A percentile compares a stretch with the other conserved stretches of the same genome.
These are phyloP conservation scores for Carcina quercana DNA, from an alignment of 2,888 invertebrate genomes.

Conservation along the genomic window DNA sequence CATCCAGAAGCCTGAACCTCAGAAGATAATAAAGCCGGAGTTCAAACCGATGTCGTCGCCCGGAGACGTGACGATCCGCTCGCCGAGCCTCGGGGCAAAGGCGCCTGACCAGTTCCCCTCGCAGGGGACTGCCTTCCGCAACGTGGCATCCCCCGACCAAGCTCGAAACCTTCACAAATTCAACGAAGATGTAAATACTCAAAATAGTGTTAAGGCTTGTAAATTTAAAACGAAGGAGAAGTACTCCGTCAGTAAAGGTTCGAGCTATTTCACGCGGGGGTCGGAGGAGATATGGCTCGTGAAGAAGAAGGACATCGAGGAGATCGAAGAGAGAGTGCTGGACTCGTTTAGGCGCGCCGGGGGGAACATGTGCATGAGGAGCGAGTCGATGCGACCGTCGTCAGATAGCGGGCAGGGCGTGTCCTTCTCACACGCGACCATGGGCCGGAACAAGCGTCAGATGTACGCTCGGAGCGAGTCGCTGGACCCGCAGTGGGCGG, in stretches of 20 bases:
- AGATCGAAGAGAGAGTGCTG: slow-evolving; percentile 61
- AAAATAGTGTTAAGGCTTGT: slow-evolving; percentile 50
- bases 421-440: slow-evolving; percentile 42
- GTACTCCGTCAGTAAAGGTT: slow-evolving; percentile 59
- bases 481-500: slow-evolving; percentile 52
- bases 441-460: slow-evolving; percentile 41
- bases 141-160: slow-evolving; percentile 53
- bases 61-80: slow-evolving; percentile 56
- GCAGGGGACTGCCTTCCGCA: slow-evolving; percentile 63
- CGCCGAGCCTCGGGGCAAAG: slow-evolving; percentile 58
- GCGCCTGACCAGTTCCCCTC: slow-evolving; percentile 61
- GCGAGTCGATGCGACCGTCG: slow-evolving; percentile 38
- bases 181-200: slow-evolving; percentile 47
- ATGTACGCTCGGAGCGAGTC: slow-evolving; percentile 61
- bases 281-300: slow-evolving; percentile 68
- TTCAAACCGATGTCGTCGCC: slow-evolving; percentile 59
- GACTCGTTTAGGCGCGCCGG: slow-evolving; percentile 61
- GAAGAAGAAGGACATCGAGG: slow-evolving; percentile 68
- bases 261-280: slow-evolving; percentile 63
- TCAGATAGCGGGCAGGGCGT: slow-evolving; percentile 45
- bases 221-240: slow-evolving; percentile 56
- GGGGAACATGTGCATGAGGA: slow-evolving; percentile 39
- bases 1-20: slow-evolving; percentile 48
- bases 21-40: slow-evolving; percentile 61
- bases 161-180: slow-evolving; percentile 31